phyloP scores from a whole-genome alignment of 2,113 vertebrate species.

The Chaenogobius annularis region DNA sequence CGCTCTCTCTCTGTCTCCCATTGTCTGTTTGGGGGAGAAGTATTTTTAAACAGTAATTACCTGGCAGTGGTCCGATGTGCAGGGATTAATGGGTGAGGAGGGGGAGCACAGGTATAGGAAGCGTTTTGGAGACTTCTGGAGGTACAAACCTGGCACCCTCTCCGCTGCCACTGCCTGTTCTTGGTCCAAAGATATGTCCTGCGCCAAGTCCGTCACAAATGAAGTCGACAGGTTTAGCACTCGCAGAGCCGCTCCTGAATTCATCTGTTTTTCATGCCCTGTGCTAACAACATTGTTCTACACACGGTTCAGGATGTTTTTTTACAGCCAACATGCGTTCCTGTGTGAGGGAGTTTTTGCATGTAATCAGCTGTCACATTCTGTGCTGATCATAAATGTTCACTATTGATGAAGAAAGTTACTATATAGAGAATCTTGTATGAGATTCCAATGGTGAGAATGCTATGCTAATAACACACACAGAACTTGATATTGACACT shows the following conservation, averaged over 20 bases:
- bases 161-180: conserved; percentile 66
- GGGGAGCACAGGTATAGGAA: conserved; percentile 82
- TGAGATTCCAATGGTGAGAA: too few relatives aligned
- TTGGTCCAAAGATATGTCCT: conserved; percentile 63
- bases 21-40: conserved; percentile 80
- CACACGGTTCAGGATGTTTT: conserved; percentile 45
- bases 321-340: background rate
- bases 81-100: conserved; percentile 95
- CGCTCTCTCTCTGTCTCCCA: conserved; percentile 76
- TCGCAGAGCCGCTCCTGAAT: conserved; percentile 62
- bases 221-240: conserved; percentile 69
- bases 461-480: too few relatives aligned
- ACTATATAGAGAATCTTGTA: too few relatives aligned
- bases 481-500: too few relatives aligned
- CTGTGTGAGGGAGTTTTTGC: background rate
- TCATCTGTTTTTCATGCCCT: conserved; percentile 58
- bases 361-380: background rate
- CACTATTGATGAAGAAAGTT: too few relatives aligned
- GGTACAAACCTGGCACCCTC: conserved; percentile 63
- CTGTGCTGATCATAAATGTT: background rate
- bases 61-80: conserved; percentile 94
- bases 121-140: conserved; percentile 75
- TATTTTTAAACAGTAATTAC: conserved; percentile 99
- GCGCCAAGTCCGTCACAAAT: conserved; percentile 74
- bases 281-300: conserved; percentile 56